Evolutionary conservation across 2,888 invertebrate species (phyloP).

Genomic region (Oligia fasciuncula): DNA sequence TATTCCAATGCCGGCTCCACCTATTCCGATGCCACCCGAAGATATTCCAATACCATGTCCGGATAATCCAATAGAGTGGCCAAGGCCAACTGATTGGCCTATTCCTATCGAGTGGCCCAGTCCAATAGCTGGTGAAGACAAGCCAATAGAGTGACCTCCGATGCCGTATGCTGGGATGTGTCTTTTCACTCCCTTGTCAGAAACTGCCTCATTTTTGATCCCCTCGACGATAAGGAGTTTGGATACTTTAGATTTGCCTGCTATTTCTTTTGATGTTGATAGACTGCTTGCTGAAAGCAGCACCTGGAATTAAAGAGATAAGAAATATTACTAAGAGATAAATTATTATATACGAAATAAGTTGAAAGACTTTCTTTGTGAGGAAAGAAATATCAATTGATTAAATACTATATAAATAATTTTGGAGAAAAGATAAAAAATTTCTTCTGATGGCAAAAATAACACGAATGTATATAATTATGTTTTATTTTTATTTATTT

Average conservation of each 20-base stretch:
- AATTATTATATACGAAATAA: background rate
- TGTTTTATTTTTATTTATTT: no score
- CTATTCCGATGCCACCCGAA: slow-evolving; percentile 52
- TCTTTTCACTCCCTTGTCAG: slow-evolving; percentile 82
- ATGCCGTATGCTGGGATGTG: slow-evolving; percentile 70
- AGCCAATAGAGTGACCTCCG: slow-evolving; percentile 56
- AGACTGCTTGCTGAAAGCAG: slow-evolving; percentile 82
- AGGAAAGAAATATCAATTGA: background rate
- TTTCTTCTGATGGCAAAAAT: no score
- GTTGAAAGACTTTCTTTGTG: background rate
- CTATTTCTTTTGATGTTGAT: slow-evolving; percentile 79
- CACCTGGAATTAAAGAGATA: slow-evolving; percentile 74
- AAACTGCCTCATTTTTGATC: slow-evolving; percentile 77
- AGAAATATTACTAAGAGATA: background rate
- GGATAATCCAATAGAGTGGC: slow-evolving; percentile 52
- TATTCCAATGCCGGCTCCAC: slow-evolving; percentile 47
- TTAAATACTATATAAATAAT: no score
- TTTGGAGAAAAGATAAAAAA: no score
- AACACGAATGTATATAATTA: no score
- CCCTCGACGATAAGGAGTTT: slow-evolving; percentile 80
- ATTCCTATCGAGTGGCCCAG: slow-evolving; percentile 55
- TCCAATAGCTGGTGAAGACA: slow-evolving; percentile 57
- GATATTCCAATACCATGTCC: slow-evolving; percentile 51
- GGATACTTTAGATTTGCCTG: slow-evolving; percentile 78
- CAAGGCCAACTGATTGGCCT: slow-evolving; percentile 54